Evolutionary conservation across 2,113 vertebrate species (phyloP).

Genomic region (Eptesicus fuscus): DNA sequence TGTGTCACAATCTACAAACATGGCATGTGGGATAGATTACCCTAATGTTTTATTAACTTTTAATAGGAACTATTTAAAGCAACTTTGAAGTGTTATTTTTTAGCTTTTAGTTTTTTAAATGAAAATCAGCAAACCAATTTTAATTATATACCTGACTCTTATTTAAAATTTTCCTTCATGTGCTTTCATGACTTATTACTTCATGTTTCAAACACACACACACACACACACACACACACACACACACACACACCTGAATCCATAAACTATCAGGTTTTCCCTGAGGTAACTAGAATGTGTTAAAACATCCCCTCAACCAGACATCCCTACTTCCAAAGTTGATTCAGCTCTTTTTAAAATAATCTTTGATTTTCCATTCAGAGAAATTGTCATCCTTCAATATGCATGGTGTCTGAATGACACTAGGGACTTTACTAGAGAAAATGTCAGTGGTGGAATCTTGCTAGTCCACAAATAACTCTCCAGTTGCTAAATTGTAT

Average conservation of each 20-base stretch:
- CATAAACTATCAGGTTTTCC: background rate
- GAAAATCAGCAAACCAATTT: constrained; percentile 29
- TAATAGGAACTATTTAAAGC: constrained; percentile 7
- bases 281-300: background rate
- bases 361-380: constrained; percentile 34
- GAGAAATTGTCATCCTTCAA: constrained; percentile 17
- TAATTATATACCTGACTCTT: background rate
- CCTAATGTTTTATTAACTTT: constrained; percentile 23
- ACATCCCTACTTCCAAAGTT: background rate
- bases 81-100: constrained; percentile 10
- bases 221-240: background rate
- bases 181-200: background rate
- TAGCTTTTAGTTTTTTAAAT: background rate
- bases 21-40: background rate
- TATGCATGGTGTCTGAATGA: constrained; percentile 8
- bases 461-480: constrained; percentile 26
- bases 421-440: constrained; percentile 36
- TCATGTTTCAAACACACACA: background rate
- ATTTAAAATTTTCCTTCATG: constrained; percentile 3
- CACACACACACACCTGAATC: background rate
- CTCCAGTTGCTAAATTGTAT: constrained; percentile 34
- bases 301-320: background rate
- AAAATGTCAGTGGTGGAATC: constrained; percentile 47
- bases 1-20: background rate
- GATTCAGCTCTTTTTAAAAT: constrained; percentile 23